A percentile compares a stretch with the other conserved stretches of the same genome.
These are phyloP conservation scores for Hippocampus abdominalis DNA, from an alignment of 2,113 vertebrate genomes.

Conservation along the genomic window DNA sequence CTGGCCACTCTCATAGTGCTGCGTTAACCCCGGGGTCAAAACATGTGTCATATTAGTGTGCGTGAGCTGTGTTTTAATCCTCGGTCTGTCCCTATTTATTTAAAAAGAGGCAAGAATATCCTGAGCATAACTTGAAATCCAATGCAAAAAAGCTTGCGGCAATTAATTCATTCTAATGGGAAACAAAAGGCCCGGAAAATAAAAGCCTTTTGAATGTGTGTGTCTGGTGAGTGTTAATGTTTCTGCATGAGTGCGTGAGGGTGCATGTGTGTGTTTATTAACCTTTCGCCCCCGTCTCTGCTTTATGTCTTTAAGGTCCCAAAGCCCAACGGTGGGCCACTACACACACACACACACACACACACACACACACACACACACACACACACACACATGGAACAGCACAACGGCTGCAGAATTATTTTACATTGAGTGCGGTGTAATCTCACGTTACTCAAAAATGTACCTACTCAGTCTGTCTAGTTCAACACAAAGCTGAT, in stretches of 20 bases:
- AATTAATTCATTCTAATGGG: conserved; percentile 11
- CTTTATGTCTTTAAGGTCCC: conserved; percentile 54
- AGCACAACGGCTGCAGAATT: background rate
- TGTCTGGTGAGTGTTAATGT: conserved; percentile 32
- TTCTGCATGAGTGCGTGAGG: conserved; percentile 14
- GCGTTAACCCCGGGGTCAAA: conserved; percentile 22
- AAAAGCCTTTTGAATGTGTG: conserved; percentile 14
- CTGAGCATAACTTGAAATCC: background rate
- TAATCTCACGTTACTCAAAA: too few species aligned
- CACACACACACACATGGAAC: conserved; percentile 22
- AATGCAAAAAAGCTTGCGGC: conserved; percentile 1
- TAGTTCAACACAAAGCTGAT: too few species aligned
- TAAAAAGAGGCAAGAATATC: background rate
- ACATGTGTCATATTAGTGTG: conserved; percentile 18
- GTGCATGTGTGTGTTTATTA: conserved; percentile 52
- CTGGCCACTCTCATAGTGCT: background rate
- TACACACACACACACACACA: conserved; percentile 17
- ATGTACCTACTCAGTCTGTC: too few species aligned
- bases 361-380: conserved; percentile 35
- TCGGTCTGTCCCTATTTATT: background rate
- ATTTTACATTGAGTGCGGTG: background rate
- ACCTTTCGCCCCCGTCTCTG: conserved; percentile 65
- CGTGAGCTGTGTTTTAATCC: conserved; percentile 3
- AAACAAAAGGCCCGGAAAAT: background rate
- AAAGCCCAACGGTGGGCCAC: conserved; percentile 34